These are phyloP conservation scores for Octodon degus DNA, from an alignment of 2,113 vertebrate genomes.

Conservation along the genomic window DNA sequence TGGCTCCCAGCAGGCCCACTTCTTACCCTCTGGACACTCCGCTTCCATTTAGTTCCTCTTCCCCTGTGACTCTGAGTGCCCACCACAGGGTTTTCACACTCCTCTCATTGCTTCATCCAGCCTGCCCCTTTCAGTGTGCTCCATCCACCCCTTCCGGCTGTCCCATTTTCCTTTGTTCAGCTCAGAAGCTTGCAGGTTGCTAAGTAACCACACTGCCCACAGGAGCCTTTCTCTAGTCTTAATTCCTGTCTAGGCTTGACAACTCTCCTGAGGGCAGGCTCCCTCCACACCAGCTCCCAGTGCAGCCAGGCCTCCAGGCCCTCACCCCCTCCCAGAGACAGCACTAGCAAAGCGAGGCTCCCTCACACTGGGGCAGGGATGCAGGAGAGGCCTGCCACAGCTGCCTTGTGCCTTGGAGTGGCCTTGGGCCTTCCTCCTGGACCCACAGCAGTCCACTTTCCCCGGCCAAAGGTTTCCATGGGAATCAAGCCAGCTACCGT, in stretches of 20 bases:
- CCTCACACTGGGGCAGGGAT: neutral
- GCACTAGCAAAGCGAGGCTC: conserved; percentile 17
- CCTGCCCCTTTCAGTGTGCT: neutral
- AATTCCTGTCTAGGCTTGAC: conserved; percentile 35
- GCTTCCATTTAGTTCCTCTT: neutral
- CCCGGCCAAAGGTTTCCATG: neutral
- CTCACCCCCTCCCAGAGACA: conserved; percentile 21
- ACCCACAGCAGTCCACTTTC: neutral
- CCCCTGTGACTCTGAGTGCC: neutral
- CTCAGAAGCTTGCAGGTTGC: conserved; percentile 71
- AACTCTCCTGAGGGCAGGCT: neutral
- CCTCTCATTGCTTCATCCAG: neutral
- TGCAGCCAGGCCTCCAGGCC: neutral
- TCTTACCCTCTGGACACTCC: neutral
- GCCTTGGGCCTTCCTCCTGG: neutral
- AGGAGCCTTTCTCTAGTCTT: conserved; percentile 24
- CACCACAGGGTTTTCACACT: neutral
- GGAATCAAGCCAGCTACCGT: neutral
- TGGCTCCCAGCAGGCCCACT: neutral
- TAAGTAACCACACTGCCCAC: conserved; percentile 50
- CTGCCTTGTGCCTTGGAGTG: neutral
- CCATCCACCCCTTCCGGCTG: conserved; percentile 51
- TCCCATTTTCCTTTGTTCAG: conserved; percentile 54
- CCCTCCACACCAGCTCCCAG: neutral
- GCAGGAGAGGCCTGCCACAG: neutral